These are phyloP conservation scores for Caenorhabditis drosophilae DNA, from an alignment of 2,888 invertebrate species.

Conservation along the genomic window DNA sequence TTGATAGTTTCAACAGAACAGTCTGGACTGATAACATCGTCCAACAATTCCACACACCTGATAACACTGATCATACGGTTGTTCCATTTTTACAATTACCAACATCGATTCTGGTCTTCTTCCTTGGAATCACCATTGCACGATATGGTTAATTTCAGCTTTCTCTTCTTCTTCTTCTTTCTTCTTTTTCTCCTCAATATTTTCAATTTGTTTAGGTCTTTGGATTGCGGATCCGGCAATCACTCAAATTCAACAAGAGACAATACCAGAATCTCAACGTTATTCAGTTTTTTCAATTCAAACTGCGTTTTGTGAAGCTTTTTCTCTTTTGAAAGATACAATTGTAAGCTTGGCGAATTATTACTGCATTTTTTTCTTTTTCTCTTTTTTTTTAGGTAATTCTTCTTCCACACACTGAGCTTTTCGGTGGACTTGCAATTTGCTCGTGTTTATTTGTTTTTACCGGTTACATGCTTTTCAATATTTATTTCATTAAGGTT, in stretches of 20 bases:
- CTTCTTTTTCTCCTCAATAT: no score
- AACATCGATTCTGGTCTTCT: slow-evolving; percentile 56
- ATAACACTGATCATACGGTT: slow-evolving; percentile 1
- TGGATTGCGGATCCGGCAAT: slow-evolving; percentile 64
- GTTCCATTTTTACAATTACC: slow-evolving; percentile 20
- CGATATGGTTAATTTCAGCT: slow-evolving; percentile 39
- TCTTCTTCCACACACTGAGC: slow-evolving; percentile 36
- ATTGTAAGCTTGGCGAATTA: slow-evolving; percentile 27
- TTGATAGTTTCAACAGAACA: neutral
- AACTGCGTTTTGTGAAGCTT: slow-evolving; percentile 51
- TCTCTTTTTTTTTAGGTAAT: slow-evolving; percentile 32
- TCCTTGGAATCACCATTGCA: slow-evolving; percentile 61
- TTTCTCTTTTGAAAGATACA: slow-evolving; percentile 55
- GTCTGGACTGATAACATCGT: slow-evolving; percentile 8
- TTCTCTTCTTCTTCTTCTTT: no score
- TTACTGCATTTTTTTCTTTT: neutral
- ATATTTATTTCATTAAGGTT: slow-evolving; percentile 42
- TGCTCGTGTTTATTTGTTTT: slow-evolving; percentile 46
- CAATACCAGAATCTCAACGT: slow-evolving; percentile 52
- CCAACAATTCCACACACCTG: slow-evolving; percentile 9
- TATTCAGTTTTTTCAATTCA: slow-evolving; percentile 58
- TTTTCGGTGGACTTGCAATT: slow-evolving; percentile 48
- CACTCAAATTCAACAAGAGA: slow-evolving; percentile 61
- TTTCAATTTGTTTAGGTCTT: slow-evolving; percentile 38
- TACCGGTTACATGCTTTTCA: slow-evolving; percentile 39